These are phyloP conservation scores for Globodera ellingtonae DNA, from an alignment of 1,140 invertebrate genomes.

Conservation along the genomic window DNA sequence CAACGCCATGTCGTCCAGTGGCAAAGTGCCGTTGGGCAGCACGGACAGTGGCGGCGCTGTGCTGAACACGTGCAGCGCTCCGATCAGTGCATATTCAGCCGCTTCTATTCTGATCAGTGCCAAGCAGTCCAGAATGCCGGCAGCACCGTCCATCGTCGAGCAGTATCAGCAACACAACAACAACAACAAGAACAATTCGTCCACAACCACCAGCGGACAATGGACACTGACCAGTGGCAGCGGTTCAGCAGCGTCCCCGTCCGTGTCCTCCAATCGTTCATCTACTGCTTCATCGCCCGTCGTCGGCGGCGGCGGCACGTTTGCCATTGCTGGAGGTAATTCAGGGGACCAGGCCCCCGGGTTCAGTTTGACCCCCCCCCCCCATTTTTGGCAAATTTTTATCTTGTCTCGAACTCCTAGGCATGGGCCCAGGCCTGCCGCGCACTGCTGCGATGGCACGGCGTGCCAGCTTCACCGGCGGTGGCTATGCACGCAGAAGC, in stretches of 20 bases:
- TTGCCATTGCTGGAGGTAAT: not conserved
- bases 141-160: not conserved
- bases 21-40: not conserved
- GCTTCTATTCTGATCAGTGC: slow-evolving; percentile 10
- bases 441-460: not conserved
- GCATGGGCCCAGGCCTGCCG: not conserved
- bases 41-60: not conserved
- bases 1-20: not conserved
- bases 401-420: not conserved
- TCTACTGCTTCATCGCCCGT: slow-evolving; percentile 1
- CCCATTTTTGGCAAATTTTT: too few relatives aligned
- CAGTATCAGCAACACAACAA: not conserved
- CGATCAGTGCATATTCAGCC: slow-evolving; percentile 22
- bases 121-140: not conserved
- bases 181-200: not conserved
- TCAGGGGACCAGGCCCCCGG: not conserved
- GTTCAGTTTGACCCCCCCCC: not conserved
- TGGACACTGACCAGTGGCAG: not conserved
- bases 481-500: not conserved
- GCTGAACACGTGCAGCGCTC: not conserved
- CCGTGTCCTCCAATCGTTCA: not conserved
- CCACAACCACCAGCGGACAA: not conserved
- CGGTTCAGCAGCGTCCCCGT: not conserved
- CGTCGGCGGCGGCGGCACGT: not conserved
- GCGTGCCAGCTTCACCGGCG: slow-evolving; percentile 1